Conservation (phyloP, 2,113 vertebrate species). For the Reinhardtius hippoglossoides region DNA sequence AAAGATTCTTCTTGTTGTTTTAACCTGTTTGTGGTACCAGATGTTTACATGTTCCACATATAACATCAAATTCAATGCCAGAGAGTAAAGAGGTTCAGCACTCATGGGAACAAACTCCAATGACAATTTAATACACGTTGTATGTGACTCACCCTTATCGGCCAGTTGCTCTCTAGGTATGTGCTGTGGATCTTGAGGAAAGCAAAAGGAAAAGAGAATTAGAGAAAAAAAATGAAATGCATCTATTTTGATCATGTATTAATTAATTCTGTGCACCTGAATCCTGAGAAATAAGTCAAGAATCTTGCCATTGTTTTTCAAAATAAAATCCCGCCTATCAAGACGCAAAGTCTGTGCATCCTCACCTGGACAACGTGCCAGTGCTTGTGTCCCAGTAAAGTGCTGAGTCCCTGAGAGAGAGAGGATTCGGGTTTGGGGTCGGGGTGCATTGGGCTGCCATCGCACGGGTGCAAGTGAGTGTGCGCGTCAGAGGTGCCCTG, state of each 20-base stretch:
- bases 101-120: too few relatives aligned
- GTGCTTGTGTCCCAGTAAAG: constrained; percentile 99
- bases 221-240: too few relatives aligned
- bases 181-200: constrained; percentile 92
- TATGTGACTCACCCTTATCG: constrained; percentile 87
- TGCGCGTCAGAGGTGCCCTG: constrained; percentile 82
- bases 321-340: background rate
- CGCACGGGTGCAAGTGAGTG: constrained; percentile 63
- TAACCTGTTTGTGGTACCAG: too few relatives aligned
- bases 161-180: constrained; percentile 99
- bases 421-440: constrained; percentile 81
- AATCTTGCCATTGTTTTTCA: too few relatives aligned
- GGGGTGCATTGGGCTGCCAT: constrained; percentile 82
- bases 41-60: too few relatives aligned
- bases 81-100: too few relatives aligned
- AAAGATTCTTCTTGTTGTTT: too few relatives aligned
- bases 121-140: too few relatives aligned
- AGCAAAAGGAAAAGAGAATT: constrained; percentile 7
- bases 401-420: constrained; percentile 97
- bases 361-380: constrained; percentile 98
- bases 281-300: background rate
- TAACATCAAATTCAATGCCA: too few relatives aligned
- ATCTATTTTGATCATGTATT: too few relatives aligned
- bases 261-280: too few relatives aligned
- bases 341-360: background rate